phyloP scores from a whole-genome alignment of 1,140 invertebrate genomes.

The Saccostrea echinata region DNA sequence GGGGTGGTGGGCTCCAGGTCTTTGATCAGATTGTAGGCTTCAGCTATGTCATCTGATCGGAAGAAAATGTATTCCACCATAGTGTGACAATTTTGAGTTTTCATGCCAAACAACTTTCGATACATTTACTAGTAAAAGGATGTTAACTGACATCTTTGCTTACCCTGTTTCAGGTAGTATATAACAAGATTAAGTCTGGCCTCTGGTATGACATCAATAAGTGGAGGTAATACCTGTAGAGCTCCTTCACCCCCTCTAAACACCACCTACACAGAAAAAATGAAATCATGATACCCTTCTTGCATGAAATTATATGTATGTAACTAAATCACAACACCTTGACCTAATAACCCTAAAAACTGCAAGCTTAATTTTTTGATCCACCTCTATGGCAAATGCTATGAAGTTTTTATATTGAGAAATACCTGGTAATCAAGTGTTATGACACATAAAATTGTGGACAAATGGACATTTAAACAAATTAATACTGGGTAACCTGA shows the following conservation, averaged over 20 bases:
- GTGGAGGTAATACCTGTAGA: slow-evolving; percentile 91
- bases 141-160: background rate
- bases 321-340: no score
- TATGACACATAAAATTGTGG: no score
- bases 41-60: slow-evolving; percentile 88
- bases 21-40: slow-evolving; percentile 94
- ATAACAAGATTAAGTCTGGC: slow-evolving; percentile 97
- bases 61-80: background rate
- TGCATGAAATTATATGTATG: no score
- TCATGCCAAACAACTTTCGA: background rate
- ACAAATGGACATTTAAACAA: no score
- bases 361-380: no score
- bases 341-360: no score
- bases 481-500: no score
- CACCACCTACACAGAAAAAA: slow-evolving; percentile 83
- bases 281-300: no score
- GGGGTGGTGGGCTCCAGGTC: slow-evolving; percentile 95
- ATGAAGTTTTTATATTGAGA: no score
- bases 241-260: slow-evolving; percentile 97
- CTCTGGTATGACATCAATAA: slow-evolving; percentile 98
- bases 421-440: no score
- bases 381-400: no score
- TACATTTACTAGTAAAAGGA: background rate
- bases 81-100: background rate
- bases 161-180: slow-evolving; percentile 92